Evolutionary conservation across 1,140 invertebrate genomes (phyloP), one percentile per base, ranked within the genome.

Genomic region (Drosophila pseudoananassae): DNA sequence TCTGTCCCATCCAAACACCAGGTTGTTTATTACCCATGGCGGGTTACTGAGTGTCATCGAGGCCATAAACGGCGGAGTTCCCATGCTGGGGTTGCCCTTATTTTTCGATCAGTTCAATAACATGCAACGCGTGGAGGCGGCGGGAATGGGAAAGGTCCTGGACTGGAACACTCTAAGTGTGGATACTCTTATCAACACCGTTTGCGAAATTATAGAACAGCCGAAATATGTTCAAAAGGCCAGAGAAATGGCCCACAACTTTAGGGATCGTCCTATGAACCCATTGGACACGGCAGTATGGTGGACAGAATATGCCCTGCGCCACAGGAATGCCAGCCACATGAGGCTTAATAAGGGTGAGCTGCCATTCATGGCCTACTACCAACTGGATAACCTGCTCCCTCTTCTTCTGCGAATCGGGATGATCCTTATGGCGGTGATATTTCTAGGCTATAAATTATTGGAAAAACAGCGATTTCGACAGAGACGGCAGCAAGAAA

Each of bases 251-350:
- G 94, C 94, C 0, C 54, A 65, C 38, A 75, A 90, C n/a, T 94
- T 94, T 66, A 89, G 78, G 52, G 94, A 95, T 73, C 90, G 93
- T 23, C 93, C 94, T 0, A 65, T 92, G 53, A 81, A 88, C 4
- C 92, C 94, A 0, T 53, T 94, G 54, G 93, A 94, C 7, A 93
- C 91, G 3, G 93, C 94, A 1, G 91, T 94, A 10, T 95, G 93
- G 87, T 95, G 94, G 94, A 92, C 93, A 0, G 94, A 95, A 76
- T 94, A 95, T 56, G 92, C 94, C 63, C 76, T 50, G 58, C 80
- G 80, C 0, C 50, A 87, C 46, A 56, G 73, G 5, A 49, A 78
- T 31, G 92, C 92, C 6, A 59, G 74, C 3, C 90, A 92, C 57
- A 80, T 93, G 36, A 83, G 91, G 0, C 81, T 93, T 12, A 77